Conservation (phyloP, 2,888 invertebrate species). For the Cheilosia scutellata region DNA sequence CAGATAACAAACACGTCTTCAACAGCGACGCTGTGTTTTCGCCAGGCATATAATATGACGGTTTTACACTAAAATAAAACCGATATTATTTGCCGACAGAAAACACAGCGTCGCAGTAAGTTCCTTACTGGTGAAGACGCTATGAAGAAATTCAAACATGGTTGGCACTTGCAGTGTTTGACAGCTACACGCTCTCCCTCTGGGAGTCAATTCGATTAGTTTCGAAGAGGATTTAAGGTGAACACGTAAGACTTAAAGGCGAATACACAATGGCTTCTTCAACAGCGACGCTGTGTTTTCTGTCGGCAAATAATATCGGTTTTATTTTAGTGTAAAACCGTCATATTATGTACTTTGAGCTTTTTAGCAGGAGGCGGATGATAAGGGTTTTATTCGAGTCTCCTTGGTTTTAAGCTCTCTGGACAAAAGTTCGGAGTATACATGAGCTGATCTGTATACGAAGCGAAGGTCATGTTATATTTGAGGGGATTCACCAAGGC, state of each 20-base stretch:
- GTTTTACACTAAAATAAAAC: slow-evolving; percentile 10
- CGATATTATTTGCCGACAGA: not conserved
- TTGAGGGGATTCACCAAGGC: too few species aligned
- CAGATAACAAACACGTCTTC: not conserved
- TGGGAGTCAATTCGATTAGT: too few species aligned
- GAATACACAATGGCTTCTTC: slow-evolving; percentile 32
- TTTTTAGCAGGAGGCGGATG: too few species aligned
- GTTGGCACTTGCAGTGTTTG: not conserved
- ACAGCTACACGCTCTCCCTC: too few species aligned
- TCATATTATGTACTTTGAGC: too few species aligned
- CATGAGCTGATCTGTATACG: too few species aligned
- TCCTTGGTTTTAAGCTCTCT: too few species aligned
- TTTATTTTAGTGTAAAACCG: slow-evolving; percentile 4
- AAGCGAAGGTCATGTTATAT: too few species aligned
- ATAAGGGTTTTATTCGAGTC: too few species aligned
- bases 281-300: slow-evolving; percentile 24
- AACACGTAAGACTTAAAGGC: not conserved
- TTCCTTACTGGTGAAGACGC: slow-evolving; percentile 21
- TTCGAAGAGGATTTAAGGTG: not conserved
- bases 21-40: not conserved
- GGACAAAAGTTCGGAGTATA: too few species aligned
- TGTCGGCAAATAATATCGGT: slow-evolving; percentile 20
- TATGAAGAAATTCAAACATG: not conserved
- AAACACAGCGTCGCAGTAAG: slow-evolving; percentile 19
- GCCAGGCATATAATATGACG: not conserved